Evolutionary conservation across 2,888 invertebrate genomes (phyloP).

Genomic region (Limnephilus auricula): DNA sequence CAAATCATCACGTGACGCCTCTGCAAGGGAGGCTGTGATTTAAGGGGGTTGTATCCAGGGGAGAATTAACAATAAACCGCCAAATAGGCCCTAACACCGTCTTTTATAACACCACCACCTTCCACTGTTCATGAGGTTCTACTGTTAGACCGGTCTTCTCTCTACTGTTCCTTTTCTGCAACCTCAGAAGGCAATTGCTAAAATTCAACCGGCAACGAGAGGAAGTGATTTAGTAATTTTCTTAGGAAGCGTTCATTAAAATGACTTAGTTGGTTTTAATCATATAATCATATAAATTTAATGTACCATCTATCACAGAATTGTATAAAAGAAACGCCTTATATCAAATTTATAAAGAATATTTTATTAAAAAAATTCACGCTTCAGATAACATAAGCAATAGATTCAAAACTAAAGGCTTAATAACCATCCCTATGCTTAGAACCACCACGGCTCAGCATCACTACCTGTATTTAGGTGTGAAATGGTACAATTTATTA

Average conservation of each 20-base stretch:
- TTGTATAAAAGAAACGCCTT: too few relatives aligned
- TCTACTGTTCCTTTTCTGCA: neutral
- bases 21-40: slow-evolving; percentile 29
- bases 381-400: too few relatives aligned
- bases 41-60: slow-evolving; percentile 45
- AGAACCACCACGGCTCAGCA: too few relatives aligned
- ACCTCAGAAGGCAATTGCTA: neutral
- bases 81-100: slow-evolving; percentile 52
- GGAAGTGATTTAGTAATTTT: neutral
- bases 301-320: too few relatives aligned
- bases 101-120: slow-evolving; percentile 31
- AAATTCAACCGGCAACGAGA: neutral
- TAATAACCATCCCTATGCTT: too few relatives aligned
- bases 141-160: neutral
- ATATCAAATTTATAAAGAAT: too few relatives aligned
- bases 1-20: slow-evolving; percentile 3
- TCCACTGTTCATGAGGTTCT: neutral
- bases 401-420: too few relatives aligned
- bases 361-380: too few relatives aligned
- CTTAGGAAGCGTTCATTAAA: neutral
- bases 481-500: too few relatives aligned
- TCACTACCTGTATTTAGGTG: too few relatives aligned
- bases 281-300: too few relatives aligned
- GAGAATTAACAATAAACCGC: slow-evolving; percentile 59
- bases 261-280: neutral